Conservation (phyloP, 2,888 invertebrate genomes). For the Rhorus exstirpatorius region DNA sequence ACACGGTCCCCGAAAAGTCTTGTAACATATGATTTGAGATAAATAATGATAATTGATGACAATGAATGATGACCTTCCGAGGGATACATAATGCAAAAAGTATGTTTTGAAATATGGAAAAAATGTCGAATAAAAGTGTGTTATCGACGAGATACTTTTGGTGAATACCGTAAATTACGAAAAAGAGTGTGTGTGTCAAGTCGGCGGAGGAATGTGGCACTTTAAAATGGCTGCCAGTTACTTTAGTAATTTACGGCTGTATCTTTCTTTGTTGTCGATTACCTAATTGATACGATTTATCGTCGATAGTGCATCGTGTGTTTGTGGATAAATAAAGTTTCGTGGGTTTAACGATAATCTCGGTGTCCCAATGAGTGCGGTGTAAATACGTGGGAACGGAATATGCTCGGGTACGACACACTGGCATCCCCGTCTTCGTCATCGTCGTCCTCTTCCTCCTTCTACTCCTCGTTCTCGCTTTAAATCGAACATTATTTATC, state of each 20-base stretch:
- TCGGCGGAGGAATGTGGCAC: constrained; percentile 89
- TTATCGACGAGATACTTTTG: constrained; percentile 50
- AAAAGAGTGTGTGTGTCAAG: constrained; percentile 83
- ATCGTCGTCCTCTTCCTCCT: constrained; percentile 48
- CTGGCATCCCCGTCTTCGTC: constrained; percentile 74
- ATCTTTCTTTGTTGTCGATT: constrained; percentile 85
- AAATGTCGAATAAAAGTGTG: constrained; percentile 18
- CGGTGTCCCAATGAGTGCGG: constrained; percentile 64
- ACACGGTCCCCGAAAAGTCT: not conserved
- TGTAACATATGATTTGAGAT: constrained; percentile 42
- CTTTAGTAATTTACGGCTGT: constrained; percentile 86
- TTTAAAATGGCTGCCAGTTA: constrained; percentile 91
- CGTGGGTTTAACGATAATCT: constrained; percentile 73
- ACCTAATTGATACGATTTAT: constrained; percentile 75
- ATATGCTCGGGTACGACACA: constrained; percentile 82
- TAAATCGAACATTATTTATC: constrained; percentile 58
- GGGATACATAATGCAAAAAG: constrained; percentile 6
- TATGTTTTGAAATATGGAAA: not conserved
- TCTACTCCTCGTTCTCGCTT: constrained; percentile 60
- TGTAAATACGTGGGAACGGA: constrained; percentile 77
- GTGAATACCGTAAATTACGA: constrained; percentile 80
- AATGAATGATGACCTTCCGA: not conserved
- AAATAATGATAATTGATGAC: constrained; percentile 41
- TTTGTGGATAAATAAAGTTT: constrained; percentile 75
- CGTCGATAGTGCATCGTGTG: constrained; percentile 41